Evolutionary conservation across 1,140 invertebrate species (phyloP).

Genomic region (Colletes gigas): DNA sequence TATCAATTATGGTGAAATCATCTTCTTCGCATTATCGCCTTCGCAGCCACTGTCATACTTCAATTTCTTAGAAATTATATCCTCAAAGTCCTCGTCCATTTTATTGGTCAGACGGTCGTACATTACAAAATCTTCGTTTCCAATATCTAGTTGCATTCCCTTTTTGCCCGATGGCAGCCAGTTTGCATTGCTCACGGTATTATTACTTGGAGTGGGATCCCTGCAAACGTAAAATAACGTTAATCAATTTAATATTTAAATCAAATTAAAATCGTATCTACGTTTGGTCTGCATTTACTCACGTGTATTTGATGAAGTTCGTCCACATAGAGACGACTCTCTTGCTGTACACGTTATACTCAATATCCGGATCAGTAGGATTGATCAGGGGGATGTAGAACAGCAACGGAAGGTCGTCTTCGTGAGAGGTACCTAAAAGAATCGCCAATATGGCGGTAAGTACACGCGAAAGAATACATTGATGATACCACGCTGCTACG

Average conservation of each 20-base stretch:
- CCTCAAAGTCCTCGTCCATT: neutral
- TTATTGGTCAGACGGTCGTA: neutral
- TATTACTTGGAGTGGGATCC: neutral
- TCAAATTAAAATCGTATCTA: too few relatives aligned
- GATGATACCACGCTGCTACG: too few relatives aligned
- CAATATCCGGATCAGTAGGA: neutral
- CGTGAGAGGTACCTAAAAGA: slow-evolving; percentile 44
- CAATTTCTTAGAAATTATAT: too few relatives aligned
- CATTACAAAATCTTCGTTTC: neutral
- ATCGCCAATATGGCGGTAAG: neutral
- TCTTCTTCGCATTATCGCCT: too few relatives aligned
- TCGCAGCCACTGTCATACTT: too few relatives aligned
- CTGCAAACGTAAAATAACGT: neutral
- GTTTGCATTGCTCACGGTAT: neutral
- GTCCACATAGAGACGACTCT: neutral
- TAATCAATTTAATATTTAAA: too few relatives aligned
- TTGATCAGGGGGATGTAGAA: neutral
- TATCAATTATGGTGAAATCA: too few relatives aligned
- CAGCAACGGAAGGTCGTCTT: slow-evolving; percentile 54
- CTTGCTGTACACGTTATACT: neutral
- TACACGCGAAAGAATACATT: too few relatives aligned
- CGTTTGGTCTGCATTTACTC: neutral
- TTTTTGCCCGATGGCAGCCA: neutral
- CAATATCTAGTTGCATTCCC: neutral
- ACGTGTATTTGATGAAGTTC: neutral